phyloP scores from a whole-genome alignment of 2,113 vertebrate genomes.

The Pseudonaja textilis region DNA sequence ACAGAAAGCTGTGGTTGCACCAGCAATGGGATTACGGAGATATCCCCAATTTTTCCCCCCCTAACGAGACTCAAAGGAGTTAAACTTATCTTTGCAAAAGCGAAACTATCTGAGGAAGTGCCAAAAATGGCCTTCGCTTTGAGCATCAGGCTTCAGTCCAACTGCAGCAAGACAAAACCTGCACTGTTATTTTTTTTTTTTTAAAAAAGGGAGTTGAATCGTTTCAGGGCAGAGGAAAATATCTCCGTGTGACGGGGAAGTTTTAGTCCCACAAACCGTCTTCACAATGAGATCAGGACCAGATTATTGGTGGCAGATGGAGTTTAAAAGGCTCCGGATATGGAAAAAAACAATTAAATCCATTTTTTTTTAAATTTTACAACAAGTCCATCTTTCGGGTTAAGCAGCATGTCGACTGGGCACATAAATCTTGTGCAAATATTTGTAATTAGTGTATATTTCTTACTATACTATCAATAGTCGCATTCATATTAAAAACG shows the following conservation, averaged over 20 bases:
- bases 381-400: too few species aligned
- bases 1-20: constrained; percentile 10
- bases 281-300: background rate
- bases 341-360: too few species aligned
- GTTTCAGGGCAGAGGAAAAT: constrained; percentile 57
- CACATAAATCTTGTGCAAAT: too few species aligned
- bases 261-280: background rate
- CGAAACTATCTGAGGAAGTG: constrained; percentile 65
- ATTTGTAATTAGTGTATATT: too few species aligned
- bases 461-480: too few species aligned
- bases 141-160: constrained; percentile 64
- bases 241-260: constrained; percentile 42
- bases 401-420: too few species aligned
- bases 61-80: constrained; percentile 63
- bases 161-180: constrained; percentile 67
- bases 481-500: too few species aligned
- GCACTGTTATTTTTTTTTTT: constrained; percentile 64
- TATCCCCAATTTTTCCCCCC: constrained; percentile 43
- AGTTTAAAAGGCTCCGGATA: too few species aligned
- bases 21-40: constrained; percentile 50
- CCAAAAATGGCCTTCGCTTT: constrained; percentile 58
- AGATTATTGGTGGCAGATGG: background rate
- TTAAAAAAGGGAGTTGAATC: constrained; percentile 54
- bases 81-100: constrained; percentile 62
- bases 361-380: too few species aligned